Evolutionary conservation across 2,113 vertebrate species (phyloP).

Genomic region (Vombatus ursinus): DNA sequence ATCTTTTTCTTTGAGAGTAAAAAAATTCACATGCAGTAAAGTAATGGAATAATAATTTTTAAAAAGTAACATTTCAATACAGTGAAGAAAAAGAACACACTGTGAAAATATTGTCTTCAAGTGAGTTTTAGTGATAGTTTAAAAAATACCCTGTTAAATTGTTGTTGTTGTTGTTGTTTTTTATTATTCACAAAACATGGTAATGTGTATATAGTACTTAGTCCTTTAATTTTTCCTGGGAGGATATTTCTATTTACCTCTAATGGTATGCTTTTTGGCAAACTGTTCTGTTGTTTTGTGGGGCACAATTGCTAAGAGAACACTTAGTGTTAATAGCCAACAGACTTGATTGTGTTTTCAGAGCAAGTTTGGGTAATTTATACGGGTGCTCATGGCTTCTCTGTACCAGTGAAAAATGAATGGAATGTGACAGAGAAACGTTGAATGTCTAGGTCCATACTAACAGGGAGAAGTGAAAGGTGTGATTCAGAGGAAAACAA

Average conservation of each 20-base stretch:
- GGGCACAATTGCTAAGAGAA: neutral
- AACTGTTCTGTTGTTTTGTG: neutral
- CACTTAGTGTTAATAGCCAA: neutral
- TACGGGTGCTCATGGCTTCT: neutral
- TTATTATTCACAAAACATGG: conserved; percentile 9
- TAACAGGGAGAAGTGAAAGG: neutral
- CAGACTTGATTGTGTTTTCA: neutral
- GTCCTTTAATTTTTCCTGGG: neutral
- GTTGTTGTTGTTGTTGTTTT: too few species aligned
- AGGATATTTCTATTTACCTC: neutral
- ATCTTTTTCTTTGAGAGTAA: neutral
- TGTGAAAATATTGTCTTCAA: neutral
- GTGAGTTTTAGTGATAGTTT: neutral
- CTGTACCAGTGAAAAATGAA: neutral
- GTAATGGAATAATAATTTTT: conserved; percentile 4
- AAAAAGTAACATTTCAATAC: conserved; percentile 11
- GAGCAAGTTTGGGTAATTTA: neutral
- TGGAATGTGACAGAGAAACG: neutral
- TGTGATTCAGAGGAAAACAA: neutral
- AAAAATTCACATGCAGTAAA: neutral
- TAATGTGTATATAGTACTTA: neutral
- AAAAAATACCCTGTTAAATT: neutral
- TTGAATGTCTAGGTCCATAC: neutral
- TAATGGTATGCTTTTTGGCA: neutral
- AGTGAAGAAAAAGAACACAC: neutral